Evolutionary conservation across 2,797 vertebrate species (phyloP), one percentile per base, ranked within the genome.

Genomic region (Euthynnus affinis): DNA sequence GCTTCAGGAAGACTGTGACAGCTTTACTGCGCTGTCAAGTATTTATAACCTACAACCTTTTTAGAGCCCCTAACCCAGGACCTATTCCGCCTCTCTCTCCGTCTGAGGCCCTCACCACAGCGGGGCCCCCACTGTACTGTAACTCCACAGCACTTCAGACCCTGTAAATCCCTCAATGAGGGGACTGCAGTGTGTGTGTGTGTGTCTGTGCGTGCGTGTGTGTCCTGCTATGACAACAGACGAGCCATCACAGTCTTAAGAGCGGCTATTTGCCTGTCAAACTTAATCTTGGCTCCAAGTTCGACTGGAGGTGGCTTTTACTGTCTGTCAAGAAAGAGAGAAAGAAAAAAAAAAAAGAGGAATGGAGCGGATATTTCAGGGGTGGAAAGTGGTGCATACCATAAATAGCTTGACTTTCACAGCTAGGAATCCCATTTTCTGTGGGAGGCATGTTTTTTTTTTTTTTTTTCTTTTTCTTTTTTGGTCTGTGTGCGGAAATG

Each of bases 21-120:
- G 89, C 66, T 94, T 94, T 94, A 94, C 90, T 86, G 87, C 84
- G 42, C 84, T 78, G 78, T 88, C 83, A 81, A 91, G 88, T 93
- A 93, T 94, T 94, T 94, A 94, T 93, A 93, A 94, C 92, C 90
- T 89, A 71, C 88, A 93, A 89, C 90, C 91, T 86, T 92, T 92
- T 85, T 57, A 80, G 85, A 92, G 86, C 85, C 84, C 82, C 85
- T 81, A 73, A 88, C 83, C 76, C 82, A 46, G 81, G 80, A 75
- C 70, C 75, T 57, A n/a, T 84, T 67, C 72, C 63, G 61, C 75
- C 82, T 79, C 71, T 67, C 71, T 67, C 76, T 83, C 70, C 9
- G 72, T 85, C 83, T 78, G 74, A 80, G 80, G 79, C 46, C 83
- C 81, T 76, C 81, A 20, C 78, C 75, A 51, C 81, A 76, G 63